Base-by-base conservation (phyloP, 2,113 vertebrate species). In the Talpa occidentalis region DNA sequence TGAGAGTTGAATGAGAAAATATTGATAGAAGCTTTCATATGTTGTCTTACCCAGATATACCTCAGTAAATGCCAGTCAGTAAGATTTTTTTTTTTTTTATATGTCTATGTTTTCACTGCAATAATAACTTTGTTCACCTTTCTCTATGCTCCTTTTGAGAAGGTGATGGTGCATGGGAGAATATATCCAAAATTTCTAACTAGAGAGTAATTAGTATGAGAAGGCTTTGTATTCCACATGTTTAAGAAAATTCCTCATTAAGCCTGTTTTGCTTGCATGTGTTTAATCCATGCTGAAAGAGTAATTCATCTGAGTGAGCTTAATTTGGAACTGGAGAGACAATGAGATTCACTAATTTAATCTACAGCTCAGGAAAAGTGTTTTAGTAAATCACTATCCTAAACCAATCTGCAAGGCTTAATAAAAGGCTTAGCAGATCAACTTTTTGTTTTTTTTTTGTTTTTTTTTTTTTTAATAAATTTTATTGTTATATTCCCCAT, bases 291-390 rank as follows among this genome's bases (percentile, higher is more conserved):
- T 16, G 21, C 40, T 42, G n/a, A 74, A 92, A 9, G 19, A 22
- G 2, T 44, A 79, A 79, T 91, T 85, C 26, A 72, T 88, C 37
- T 40, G 77, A 79, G 37, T 47, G 52, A 56, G 17, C 16, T 66
- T 62, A 69, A 44, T 52, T 80, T 91, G 16, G 49, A 82, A 42
- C 2, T 49, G 44, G 32, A 47, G 76, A 74, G 74, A 81, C 21
- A 62, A 62, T 47, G 62, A 56, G 56, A 84, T 62, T 72, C 54
- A 77, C 67, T 60, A 52, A 90, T 76, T 83, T 92, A 92, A 56
- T 79, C 64, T 67, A 60, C 8, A 19, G 21, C 14, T 60, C 21
- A 49, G 86, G n/a, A 44, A 88, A 92, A 59, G 6, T 49, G 2
- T 69, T 40, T 35, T n/a, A 15, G 19, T 64, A 40, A 54, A n/a